Evolutionary conservation across 2,888 invertebrate species (phyloP).

Genomic region (Lycocerus yunnanus): DNA sequence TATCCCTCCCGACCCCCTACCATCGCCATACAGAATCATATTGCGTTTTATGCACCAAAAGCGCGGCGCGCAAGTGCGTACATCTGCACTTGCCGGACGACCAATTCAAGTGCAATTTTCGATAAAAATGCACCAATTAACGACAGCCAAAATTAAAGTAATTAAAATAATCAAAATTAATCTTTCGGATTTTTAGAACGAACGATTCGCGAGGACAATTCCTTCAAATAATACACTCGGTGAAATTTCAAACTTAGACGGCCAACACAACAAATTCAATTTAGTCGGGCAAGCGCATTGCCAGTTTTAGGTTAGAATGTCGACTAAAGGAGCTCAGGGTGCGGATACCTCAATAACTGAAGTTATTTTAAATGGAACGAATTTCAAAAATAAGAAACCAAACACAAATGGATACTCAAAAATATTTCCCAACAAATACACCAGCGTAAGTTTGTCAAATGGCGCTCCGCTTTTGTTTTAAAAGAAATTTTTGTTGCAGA

Average conservation of each 20-base stretch:
- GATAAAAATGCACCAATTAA: background rate
- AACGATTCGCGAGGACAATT: background rate
- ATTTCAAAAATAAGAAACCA: constrained; percentile 25
- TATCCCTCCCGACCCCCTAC: constrained; percentile 24
- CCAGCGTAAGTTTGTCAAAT: constrained; percentile 32
- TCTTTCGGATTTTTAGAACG: background rate
- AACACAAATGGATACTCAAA: constrained; percentile 29
- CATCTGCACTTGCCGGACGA: background rate
- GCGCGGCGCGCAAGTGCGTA: background rate
- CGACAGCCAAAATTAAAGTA: background rate
- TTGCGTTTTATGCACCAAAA: background rate
- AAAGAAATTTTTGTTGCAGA: background rate
- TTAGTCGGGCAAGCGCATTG: background rate
- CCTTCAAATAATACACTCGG: background rate
- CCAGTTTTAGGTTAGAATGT: constrained; percentile 7
- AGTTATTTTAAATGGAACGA: constrained; percentile 35
- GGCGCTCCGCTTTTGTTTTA: background rate
- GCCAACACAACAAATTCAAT: background rate
- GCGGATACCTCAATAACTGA: constrained; percentile 32
- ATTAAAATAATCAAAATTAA: background rate
- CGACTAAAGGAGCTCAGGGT: constrained; percentile 25
- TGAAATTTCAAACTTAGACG: background rate
- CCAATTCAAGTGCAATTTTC: background rate
- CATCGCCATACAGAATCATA: constrained; percentile 25
- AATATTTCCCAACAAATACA: constrained; percentile 35